These are phyloP conservation scores for Enteromius trimaculatus DNA, from an alignment of 2,797 vertebrate genomes.

Conservation along the genomic window DNA sequence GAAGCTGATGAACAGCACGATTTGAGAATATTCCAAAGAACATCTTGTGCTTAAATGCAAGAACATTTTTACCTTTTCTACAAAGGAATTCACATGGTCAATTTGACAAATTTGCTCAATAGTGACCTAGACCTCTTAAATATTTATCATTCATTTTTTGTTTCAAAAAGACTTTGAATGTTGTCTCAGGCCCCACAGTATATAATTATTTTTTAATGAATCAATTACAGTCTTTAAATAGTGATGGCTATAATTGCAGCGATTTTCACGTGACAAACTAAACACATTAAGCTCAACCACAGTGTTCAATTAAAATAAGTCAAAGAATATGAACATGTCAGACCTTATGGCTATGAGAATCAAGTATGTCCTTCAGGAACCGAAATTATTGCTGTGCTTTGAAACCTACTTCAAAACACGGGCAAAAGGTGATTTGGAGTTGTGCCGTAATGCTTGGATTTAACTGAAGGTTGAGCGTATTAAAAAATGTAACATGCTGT, in stretches of 20 bases:
- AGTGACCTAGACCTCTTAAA: background rate
- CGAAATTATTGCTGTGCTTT: conserved; percentile 7
- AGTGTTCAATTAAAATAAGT: conserved; percentile 15
- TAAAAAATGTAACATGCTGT: background rate
- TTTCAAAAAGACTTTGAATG: background rate
- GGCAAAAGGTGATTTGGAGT: background rate
- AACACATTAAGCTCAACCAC: conserved; percentile 7
- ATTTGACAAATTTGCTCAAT: conserved; percentile 20
- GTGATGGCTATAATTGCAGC: conserved; percentile 3
- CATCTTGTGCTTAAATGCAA: conserved; percentile 2
- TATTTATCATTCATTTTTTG: background rate
- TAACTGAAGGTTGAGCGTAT: background rate
- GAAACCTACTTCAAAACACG: background rate
- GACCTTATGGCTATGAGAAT: background rate
- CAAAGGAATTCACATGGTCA: background rate
- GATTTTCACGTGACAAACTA: background rate
- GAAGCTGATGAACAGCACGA: conserved; percentile 12
- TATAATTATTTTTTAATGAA: background rate
- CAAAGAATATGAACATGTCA: background rate
- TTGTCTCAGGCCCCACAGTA: background rate
- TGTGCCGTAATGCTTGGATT: background rate
- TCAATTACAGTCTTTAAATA: background rate
- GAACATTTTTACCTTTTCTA: conserved; percentile 12
- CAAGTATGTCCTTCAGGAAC: background rate
- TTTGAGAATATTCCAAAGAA: conserved; percentile 14